A percentile compares a stretch with the other conserved stretches of the same genome.
These are phyloP conservation scores for Eufriesea mexicana DNA, from an alignment of 1,140 invertebrate genomes.

Conservation along the genomic window DNA sequence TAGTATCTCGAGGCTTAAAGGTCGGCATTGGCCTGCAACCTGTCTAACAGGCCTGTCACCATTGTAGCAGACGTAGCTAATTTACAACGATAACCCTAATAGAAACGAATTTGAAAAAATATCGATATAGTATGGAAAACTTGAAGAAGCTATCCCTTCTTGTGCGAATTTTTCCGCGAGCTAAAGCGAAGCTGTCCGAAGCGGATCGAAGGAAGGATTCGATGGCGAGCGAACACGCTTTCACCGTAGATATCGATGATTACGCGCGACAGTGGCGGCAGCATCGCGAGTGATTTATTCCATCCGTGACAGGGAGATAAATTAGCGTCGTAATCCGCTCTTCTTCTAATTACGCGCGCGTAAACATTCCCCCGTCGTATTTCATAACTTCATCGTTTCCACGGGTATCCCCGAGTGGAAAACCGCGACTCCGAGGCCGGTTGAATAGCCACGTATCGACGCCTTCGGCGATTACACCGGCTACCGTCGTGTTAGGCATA, in stretches of 20 bases:
- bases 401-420: background rate
- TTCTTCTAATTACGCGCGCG: slow-evolving; percentile 38
- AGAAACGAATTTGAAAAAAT: too few species aligned
- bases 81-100: too few species aligned
- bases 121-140: too few species aligned
- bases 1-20: too few species aligned
- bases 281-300: slow-evolving; percentile 36
- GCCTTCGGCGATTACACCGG: slow-evolving; percentile 25
- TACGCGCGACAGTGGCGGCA: background rate
- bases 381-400: slow-evolving; percentile 17
- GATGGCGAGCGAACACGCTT: background rate
- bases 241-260: slow-evolving; percentile 26
- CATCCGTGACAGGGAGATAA: slow-evolving; percentile 15
- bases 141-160: too few species aligned
- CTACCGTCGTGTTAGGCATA: slow-evolving; percentile 23
- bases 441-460: slow-evolving; percentile 21
- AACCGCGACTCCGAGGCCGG: background rate
- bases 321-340: slow-evolving; percentile 26
- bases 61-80: too few species aligned
- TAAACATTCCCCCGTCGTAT: slow-evolving; percentile 24
- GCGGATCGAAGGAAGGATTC: background rate
- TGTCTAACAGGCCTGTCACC: too few species aligned
- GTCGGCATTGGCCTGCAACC: too few species aligned
- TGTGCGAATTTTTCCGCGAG: background rate
- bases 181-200: background rate